phyloP scores from a whole-genome alignment of 1,140 invertebrate species.

The Lethrus apterus region DNA sequence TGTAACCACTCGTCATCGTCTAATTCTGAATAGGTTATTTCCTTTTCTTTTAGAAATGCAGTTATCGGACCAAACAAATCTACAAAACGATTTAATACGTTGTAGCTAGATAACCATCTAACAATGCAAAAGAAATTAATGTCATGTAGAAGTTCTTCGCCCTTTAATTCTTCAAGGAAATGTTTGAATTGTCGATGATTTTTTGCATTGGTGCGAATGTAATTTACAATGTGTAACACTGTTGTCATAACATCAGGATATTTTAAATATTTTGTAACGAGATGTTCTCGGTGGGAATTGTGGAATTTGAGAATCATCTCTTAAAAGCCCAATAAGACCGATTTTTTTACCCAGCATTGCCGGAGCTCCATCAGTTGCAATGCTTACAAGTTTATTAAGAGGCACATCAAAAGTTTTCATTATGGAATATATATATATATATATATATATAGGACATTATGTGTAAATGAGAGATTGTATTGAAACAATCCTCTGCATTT shows the following conservation, averaged over 20 bases:
- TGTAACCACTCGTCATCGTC: conserved; percentile 23
- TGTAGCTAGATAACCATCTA: conserved; percentile 25
- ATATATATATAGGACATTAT: too few species aligned
- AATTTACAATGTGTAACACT: conserved; percentile 16
- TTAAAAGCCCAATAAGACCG: conserved; percentile 20
- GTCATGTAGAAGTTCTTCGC: conserved; percentile 19
- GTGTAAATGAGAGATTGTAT: too few species aligned
- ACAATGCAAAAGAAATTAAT: conserved; percentile 25
- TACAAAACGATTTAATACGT: conserved; percentile 26
- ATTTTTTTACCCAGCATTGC: conserved; percentile 12
- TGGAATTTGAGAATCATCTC: background rate
- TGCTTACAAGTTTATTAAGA: conserved; percentile 24
- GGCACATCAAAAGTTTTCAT: too few species aligned
- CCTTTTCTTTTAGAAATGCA: conserved; percentile 19
- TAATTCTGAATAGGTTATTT: conserved; percentile 17
- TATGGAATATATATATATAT: too few species aligned
- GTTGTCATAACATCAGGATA: conserved; percentile 21
- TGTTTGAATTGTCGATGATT: conserved; percentile 23
- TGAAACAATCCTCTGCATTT: too few species aligned
- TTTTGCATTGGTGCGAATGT: conserved; percentile 14
- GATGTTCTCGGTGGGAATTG: conserved; percentile 24
- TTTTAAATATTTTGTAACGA: conserved; percentile 23
- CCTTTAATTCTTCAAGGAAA: conserved; percentile 22
- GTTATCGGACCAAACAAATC: conserved; percentile 23
- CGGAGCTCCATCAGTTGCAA: conserved; percentile 15